These are phyloP conservation scores for Dryoscopus gambensis DNA, from an alignment of 2,113 vertebrate genomes.

Conservation along the genomic window DNA sequence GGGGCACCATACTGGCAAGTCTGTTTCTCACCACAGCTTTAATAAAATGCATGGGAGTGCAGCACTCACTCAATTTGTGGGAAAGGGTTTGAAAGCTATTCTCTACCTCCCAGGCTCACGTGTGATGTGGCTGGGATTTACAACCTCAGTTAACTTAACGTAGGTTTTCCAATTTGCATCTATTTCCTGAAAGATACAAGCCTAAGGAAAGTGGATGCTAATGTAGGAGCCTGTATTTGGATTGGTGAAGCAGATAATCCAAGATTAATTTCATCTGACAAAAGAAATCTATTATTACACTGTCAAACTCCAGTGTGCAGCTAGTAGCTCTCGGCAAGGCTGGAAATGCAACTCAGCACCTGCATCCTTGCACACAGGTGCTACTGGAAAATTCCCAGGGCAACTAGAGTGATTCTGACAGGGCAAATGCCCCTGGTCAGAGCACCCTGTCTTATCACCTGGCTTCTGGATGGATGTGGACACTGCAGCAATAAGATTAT, in stretches of 20 bases:
- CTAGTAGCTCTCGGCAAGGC: slow-evolving; percentile 13
- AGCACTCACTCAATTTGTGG: slow-evolving; percentile 14
- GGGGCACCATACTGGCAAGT: not conserved
- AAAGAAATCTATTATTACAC: slow-evolving; percentile 56
- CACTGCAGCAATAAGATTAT: not conserved
- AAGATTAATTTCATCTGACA: slow-evolving; percentile 71
- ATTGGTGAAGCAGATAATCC: slow-evolving; percentile 72
- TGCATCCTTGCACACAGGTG: not conserved
- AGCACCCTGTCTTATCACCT: not conserved
- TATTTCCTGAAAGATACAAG: slow-evolving; percentile 56
- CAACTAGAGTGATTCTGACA: not conserved
- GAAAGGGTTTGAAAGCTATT: slow-evolving; percentile 37
- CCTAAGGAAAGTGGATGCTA: slow-evolving; percentile 59
- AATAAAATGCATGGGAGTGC: not conserved
- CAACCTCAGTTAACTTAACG: not conserved
- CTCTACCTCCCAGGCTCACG: not conserved
- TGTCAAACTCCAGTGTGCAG: slow-evolving; percentile 16
- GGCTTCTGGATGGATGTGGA: not conserved
- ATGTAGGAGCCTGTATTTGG: slow-evolving; percentile 47
- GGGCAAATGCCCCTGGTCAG: not conserved
- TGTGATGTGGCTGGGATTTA: slow-evolving; percentile 29
- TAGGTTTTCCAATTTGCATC: slow-evolving; percentile 62
- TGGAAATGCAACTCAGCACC: not conserved
- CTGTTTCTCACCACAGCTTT: not conserved
- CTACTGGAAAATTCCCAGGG: not conserved